These are phyloP conservation scores for Cabera pusaria DNA, from an alignment of 2,888 invertebrate species.

Conservation along the genomic window DNA sequence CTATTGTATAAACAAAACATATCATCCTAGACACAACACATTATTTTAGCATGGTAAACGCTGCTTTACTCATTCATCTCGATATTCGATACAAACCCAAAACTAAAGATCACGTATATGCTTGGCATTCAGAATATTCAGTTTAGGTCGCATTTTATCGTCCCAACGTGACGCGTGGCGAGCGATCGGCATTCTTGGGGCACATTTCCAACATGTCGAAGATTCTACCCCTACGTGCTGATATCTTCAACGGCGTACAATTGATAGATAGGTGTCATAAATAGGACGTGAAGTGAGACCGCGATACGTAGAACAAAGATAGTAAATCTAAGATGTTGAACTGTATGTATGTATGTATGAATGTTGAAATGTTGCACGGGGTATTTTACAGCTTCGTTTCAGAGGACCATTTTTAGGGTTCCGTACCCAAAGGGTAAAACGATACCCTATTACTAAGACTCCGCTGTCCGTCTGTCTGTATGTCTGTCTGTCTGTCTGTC, in stretches of 20 bases:
- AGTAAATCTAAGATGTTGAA: constrained; percentile 12
- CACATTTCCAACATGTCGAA: constrained; percentile 17
- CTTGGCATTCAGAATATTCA: constrained; percentile 18
- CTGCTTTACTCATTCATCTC: constrained; percentile 15
- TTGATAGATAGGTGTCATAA: constrained; percentile 20
- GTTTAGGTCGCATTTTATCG: constrained; percentile 20
- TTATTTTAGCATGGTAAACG: constrained; percentile 2
- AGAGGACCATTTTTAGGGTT: no score
- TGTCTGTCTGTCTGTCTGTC: no score
- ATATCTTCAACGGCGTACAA: constrained; percentile 17
- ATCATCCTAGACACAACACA: no score
- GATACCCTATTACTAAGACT: no score
- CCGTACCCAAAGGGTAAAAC: no score
- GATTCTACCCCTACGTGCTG: constrained; percentile 20
- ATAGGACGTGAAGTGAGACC: constrained; percentile 8
- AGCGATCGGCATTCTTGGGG: constrained; percentile 14
- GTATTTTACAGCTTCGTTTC: no score
- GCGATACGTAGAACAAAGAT: constrained; percentile 11
- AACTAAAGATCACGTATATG: constrained; percentile 16
- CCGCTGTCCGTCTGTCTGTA: no score
- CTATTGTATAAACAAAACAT: no score
- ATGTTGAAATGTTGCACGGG: no score
- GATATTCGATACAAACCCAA: constrained; percentile 10
- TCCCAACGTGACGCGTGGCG: constrained; percentile 16
- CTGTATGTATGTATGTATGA: not conserved